Percentiles rank a stretch among this genome's conserved stretches.
phyloP scores from a whole-genome alignment of 2,888 invertebrate genomes.

The Aspidiotus destructor region DNA sequence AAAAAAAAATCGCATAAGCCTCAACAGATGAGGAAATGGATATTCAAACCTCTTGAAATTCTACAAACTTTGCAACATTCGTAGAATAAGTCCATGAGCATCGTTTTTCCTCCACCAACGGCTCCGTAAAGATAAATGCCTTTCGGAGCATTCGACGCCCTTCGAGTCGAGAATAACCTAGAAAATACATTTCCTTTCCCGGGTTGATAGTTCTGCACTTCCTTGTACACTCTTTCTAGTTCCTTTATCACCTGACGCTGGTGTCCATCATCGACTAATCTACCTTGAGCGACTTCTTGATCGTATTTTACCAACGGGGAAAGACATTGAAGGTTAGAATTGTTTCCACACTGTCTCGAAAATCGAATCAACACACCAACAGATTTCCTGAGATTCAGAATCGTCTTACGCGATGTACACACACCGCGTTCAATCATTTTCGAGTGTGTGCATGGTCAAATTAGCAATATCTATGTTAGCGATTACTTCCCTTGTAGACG shows the following conservation, averaged over 20 bases:
- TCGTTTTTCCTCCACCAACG: constrained; percentile 95
- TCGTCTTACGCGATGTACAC: too few species aligned
- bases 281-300: constrained; percentile 18
- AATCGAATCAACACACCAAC: too few species aligned
- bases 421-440: too few species aligned
- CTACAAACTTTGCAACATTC: constrained; percentile 54
- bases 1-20: not conserved
- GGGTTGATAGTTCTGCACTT: constrained; percentile 53
- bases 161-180: constrained; percentile 44
- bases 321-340: not conserved
- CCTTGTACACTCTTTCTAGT: constrained; percentile 59
- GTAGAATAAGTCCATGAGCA: constrained; percentile 97
- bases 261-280: constrained; percentile 50
- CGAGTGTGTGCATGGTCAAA: too few species aligned
- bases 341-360: not conserved
- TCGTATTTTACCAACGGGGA: constrained; percentile 26
- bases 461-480: too few species aligned
- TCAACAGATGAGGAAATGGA: not conserved
- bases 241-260: constrained; percentile 60
- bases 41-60: not conserved
- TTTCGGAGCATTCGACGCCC: constrained; percentile 49
- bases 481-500: too few species aligned
- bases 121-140: constrained; percentile 84
- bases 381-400: too few species aligned
- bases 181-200: constrained; percentile 44